Conservation (phyloP, 2,797 vertebrate genomes). For the Rhodeus uyekii region DNA sequence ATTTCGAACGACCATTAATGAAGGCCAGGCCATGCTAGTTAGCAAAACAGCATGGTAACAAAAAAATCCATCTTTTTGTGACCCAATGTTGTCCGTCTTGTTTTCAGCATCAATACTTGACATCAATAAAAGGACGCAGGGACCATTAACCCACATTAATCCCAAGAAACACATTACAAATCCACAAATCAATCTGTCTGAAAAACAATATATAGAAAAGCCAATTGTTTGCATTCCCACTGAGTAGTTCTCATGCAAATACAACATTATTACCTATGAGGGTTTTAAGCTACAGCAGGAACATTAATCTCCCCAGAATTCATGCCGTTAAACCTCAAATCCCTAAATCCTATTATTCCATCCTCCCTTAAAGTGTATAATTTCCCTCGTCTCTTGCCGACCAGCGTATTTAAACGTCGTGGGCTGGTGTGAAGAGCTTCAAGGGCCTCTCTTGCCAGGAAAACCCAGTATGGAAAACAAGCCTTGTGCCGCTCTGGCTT, state of each 20-base stretch:
- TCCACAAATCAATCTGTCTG: background rate
- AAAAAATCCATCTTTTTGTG: background rate
- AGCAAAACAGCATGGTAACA: no score
- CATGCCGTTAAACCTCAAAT: slow-evolving; percentile 24
- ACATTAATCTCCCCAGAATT: slow-evolving; percentile 28
- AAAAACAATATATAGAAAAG: background rate
- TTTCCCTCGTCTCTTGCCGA: slow-evolving; percentile 44
- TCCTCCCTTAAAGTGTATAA: slow-evolving; percentile 37
- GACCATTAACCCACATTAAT: background rate
- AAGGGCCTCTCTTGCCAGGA: slow-evolving; percentile 43
- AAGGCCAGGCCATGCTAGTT: background rate
- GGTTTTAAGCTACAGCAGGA: slow-evolving; percentile 11
- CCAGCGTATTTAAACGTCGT: slow-evolving; percentile 38
- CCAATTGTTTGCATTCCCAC: slow-evolving; percentile 4
- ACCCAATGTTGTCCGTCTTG: background rate
- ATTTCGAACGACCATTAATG: background rate
- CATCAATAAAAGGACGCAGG: background rate
- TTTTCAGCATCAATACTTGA: background rate
- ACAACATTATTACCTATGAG: background rate
- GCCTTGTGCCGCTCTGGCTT: background rate
- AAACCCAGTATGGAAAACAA: slow-evolving; percentile 45
- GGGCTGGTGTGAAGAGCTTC: slow-evolving; percentile 44
- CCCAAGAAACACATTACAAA: background rate
- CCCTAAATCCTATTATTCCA: slow-evolving; percentile 44
- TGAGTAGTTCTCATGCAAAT: background rate